Evolutionary conservation across 2,797 vertebrate species (phyloP).

Genomic region (Anas acuta): DNA sequence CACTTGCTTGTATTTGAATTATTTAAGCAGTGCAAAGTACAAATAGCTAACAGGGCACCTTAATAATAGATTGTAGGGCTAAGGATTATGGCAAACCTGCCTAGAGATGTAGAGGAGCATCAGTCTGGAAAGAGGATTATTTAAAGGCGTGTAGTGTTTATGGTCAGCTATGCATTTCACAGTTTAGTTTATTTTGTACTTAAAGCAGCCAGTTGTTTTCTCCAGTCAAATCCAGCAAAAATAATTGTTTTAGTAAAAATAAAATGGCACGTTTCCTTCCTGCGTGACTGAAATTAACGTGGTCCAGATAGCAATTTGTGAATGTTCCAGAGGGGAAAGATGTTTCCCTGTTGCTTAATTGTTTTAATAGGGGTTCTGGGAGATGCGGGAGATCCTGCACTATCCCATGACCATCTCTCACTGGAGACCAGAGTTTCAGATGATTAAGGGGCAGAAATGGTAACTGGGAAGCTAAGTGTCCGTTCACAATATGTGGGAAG

Average conservation of each 20-base stretch:
- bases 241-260: background rate
- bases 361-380: background rate
- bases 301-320: background rate
- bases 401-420: background rate
- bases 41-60: background rate
- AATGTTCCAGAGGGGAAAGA: background rate
- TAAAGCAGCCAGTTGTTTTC: background rate
- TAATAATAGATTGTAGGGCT: background rate
- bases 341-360: background rate
- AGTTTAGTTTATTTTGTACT: background rate
- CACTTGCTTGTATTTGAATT: background rate
- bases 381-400: background rate
- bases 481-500: background rate
- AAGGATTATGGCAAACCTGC: background rate
- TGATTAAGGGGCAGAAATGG: background rate
- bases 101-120: background rate
- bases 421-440: background rate
- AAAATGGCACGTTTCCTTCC: background rate
- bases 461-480: background rate
- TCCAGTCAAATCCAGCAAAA: background rate
- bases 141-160: background rate
- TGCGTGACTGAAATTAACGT: background rate
- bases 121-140: background rate
- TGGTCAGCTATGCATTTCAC: background rate
- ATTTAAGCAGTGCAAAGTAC: conserved; percentile 14